Percentiles rank a stretch among this genome's conserved stretches.
Evolutionary conservation across 2,797 vertebrate genomes (phyloP).

Genomic region (Crypturellus tataupa): DNA sequence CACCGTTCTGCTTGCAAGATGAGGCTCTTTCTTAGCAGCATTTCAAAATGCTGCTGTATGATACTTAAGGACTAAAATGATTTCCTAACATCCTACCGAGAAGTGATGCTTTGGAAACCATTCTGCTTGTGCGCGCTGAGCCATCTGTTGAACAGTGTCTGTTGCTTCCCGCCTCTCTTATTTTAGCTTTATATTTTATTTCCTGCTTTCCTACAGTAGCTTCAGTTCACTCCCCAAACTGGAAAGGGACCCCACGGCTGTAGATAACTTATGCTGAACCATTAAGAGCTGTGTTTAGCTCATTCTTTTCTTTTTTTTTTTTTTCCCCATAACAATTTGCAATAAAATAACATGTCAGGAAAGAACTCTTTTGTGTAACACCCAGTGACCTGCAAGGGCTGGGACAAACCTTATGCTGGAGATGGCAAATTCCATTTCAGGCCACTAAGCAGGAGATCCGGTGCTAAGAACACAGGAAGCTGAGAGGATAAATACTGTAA

Average conservation of each 20-base stretch:
- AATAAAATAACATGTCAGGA: slow-evolving; percentile 42
- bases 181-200: background rate
- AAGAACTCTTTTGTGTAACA: background rate
- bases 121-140: background rate
- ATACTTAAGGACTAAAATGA: background rate
- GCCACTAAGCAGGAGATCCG: slow-evolving; percentile 26
- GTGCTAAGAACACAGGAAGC: slow-evolving; percentile 64
- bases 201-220: background rate
- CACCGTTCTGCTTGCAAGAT: background rate
- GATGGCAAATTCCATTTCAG: slow-evolving; percentile 62
- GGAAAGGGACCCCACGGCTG: background rate
- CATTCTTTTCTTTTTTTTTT: slow-evolving; percentile 15
- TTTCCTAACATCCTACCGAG: background rate
- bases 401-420: background rate
- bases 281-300: background rate
- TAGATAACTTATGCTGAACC: background rate
- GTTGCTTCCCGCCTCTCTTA: background rate
- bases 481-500: slow-evolving; percentile 65
- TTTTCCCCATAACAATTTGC: background rate
- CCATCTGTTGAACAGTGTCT: background rate
- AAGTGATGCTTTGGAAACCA: background rate
- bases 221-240: background rate
- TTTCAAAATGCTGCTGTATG: background rate
- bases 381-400: background rate
- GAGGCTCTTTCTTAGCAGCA: background rate